Conservation (phyloP, 37 sponge, comb jelly and placozoan genomes). For the Chondrilla cf. caribensis region DNA sequence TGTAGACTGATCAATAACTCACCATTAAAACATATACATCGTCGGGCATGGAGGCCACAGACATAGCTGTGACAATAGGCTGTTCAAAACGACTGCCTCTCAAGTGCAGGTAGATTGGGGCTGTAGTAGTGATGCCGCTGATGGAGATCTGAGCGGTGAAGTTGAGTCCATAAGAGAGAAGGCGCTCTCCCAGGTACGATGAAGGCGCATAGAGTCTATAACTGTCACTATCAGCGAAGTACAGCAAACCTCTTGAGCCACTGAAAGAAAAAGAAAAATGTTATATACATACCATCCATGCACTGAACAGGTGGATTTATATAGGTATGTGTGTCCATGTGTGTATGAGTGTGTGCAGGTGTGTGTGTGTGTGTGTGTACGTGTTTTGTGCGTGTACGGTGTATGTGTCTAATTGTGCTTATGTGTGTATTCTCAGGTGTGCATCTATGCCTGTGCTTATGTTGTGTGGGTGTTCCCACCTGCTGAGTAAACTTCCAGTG, state of each 20-base stretch:
- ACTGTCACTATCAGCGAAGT: not conserved
- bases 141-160: conserved; percentile 16
- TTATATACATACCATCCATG: not conserved
- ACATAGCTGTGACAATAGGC: too few relatives aligned
- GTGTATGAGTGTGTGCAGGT: not conserved
- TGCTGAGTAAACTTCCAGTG: too few relatives aligned
- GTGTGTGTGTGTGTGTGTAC: not conserved
- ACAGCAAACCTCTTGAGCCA: not conserved
- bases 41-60: too few relatives aligned
- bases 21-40: too few relatives aligned
- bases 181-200: conserved; percentile 38
- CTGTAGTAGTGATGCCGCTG: not conserved
- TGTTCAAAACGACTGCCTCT: not conserved
- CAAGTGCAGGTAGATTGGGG: not conserved
- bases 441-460: too few relatives aligned
- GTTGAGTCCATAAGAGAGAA: conserved; percentile 34
- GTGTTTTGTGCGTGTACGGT: too few relatives aligned
- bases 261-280: not conserved
- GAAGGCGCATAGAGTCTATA: conserved; percentile 43
- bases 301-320: not conserved
- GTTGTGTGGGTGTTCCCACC: too few relatives aligned
- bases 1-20: too few relatives aligned
- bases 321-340: not conserved
- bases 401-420: too few relatives aligned
- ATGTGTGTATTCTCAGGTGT: too few relatives aligned